phyloP scores from a whole-genome alignment of 2,113 vertebrate genomes.

The Oreochromis spilurus region DNA sequence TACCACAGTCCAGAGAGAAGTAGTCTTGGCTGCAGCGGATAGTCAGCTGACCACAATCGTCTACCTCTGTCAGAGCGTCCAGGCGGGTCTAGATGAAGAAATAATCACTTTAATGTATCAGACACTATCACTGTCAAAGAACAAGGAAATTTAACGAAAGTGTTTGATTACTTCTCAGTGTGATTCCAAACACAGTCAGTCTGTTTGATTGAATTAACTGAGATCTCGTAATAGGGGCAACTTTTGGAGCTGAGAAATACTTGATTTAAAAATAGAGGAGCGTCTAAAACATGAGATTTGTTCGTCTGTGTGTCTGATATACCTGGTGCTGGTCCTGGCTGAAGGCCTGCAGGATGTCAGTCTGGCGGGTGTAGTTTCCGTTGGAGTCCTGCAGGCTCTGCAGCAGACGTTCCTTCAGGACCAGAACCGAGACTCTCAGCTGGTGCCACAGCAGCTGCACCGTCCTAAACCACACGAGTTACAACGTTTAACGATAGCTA shows the following conservation, averaged over 20 bases:
- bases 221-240: neutral
- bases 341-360: conserved; percentile 96
- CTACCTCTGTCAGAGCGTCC: conserved; percentile 92
- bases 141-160: neutral
- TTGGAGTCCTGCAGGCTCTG: conserved; percentile 98
- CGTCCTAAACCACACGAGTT: conserved; percentile 24
- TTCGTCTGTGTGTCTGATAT: neutral
- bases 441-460: conserved; percentile 96
- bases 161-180: neutral
- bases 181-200: neutral
- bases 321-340: conserved; percentile 91
- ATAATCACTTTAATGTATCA: neutral
- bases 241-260: neutral
- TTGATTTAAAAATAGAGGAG: neutral
- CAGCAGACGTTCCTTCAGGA: conserved; percentile 94
- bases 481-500: neutral
- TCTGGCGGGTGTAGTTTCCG: conserved; percentile 96
- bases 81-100: conserved; percentile 79
- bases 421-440: conserved; percentile 94
- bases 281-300: neutral
- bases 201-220: neutral
- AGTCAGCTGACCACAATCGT: conserved; percentile 94
- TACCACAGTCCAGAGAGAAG: conserved; percentile 95
- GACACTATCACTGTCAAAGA: neutral
- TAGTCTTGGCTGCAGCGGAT: conserved; percentile 98